Base-by-base conservation (phyloP, 2,113 vertebrate genomes). In the Sminthopsis crassicaudata region DNA sequence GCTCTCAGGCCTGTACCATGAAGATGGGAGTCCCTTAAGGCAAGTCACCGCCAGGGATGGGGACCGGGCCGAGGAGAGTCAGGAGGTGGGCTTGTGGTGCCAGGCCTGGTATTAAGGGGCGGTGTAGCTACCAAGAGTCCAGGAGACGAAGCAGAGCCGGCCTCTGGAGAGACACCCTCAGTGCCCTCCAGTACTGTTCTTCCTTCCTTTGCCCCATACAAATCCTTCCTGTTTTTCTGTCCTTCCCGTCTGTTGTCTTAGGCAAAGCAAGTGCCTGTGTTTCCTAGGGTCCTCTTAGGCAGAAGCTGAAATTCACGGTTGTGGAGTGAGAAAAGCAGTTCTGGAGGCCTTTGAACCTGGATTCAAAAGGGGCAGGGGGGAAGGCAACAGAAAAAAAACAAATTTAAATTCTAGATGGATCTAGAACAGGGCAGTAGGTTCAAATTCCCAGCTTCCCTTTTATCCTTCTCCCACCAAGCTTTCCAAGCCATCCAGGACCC, bases 281-380 rank as follows among this genome's bases (percentile, higher is more conserved):
- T 54, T 67, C 54, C 0, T 25, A 16, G 48, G 25, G 10, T 91
- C 50, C 90, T 95, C 91, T 92, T 97, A 97, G 89, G 95, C 42
- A 0, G 94, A 96, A 90, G 93, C 91, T 92, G 95, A 96, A 26
- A 95, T 95, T 24, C 90, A 60, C 23, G 67, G 67, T 22, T 84
- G n/a, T 19, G 8, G n/a, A 84, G 67, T 42, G 19, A 84, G n/a
- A 84, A 95, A 51, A 89, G 93, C 24, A 67, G 95, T 97, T 60
- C 60, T 46, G 16, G 91, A 91, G 91, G 92, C 94, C 93, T 90
- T 96, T 94, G 97, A 97, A 94, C 98, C 98, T 98, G 96, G 14
- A 55, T 91, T 90, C 94, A n/a, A 52, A 96, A 95, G 91, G 92
- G 8, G 23, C 19, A 30, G 19, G 4, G 7, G 27, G 7, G 1